Base-by-base conservation (phyloP, 2,888 invertebrate genomes). In the Xestoiulus laeticollis region DNA sequence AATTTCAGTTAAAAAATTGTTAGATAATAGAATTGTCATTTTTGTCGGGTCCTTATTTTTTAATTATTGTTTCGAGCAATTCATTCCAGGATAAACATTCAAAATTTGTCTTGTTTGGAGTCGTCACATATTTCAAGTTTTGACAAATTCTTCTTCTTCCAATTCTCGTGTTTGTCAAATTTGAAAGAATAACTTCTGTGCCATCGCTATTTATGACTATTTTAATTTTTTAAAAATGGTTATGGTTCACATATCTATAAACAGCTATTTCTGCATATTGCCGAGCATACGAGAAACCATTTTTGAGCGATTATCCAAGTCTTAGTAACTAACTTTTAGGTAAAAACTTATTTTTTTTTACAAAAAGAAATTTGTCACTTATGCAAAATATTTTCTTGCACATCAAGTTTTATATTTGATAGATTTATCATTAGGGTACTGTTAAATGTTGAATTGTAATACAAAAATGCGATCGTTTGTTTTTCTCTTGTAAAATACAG, bases 161-260 rank as follows among this genome's bases (percentile, higher is more conserved):
- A 53, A 53, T n/a, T 53, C 19, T 53, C 53, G 19, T n/a, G n/a
- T 53, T 53, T 53, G 53, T 53, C 53, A 53, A 53, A 19, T 53
- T 53, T 53, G 53, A 53, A 53, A 53, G 1, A 53, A 19, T 53
- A 19, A 53, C 19, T 53, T 53, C 53, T 53, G 53, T 53, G 53
- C 53, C 53, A 53, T 53, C 19, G 53, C 53, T 53, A 53, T 53
- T 53, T 53, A 53, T 53, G 19, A 53, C 53, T 38, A 38, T 53
- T 53, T n/a, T 53, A 53, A 53, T 53, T 53, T 53, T 53, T 53
- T 8, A 53, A 53, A 53, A 53, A 53, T n/a, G 53, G 53, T 53
- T 53, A 53, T 53, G 53, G 53, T 53, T 53, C 53, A 53, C 53
- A 53, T 53, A 53, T 53, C 53, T 53, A 53, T 53, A 53, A n/a